These are phyloP conservation scores for Aricia artaxerxes DNA, from an alignment of 2,888 invertebrate species.

Conservation along the genomic window DNA sequence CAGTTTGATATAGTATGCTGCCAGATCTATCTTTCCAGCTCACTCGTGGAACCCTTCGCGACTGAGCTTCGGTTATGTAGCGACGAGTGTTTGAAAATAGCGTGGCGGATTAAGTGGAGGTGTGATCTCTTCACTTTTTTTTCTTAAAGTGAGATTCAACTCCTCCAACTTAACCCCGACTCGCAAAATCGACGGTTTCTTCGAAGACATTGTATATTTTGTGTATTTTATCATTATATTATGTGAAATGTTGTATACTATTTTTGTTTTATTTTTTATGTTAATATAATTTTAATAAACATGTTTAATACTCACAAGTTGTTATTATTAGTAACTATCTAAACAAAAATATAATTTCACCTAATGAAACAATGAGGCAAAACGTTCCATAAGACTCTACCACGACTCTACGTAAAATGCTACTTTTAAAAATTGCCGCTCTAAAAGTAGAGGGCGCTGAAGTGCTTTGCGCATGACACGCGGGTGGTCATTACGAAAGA, in stretches of 20 bases:
- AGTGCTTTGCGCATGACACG: conserved; percentile 37
- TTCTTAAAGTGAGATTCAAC: conserved; percentile 81
- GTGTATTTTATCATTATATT: neutral
- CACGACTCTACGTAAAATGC: neutral
- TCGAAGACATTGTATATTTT: conserved; percentile 38
- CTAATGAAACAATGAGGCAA: neutral
- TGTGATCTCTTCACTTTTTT: conserved; percentile 82
- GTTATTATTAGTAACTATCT: neutral
- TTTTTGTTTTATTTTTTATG: neutral
- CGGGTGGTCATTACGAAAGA: conserved; percentile 64
- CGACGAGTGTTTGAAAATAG: conserved; percentile 41
- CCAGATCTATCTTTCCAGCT: conserved; percentile 83
- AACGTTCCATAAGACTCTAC: conserved; percentile 7
- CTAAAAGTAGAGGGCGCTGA: conserved; percentile 28
- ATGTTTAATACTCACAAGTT: neutral
- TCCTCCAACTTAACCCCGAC: conserved; percentile 81
- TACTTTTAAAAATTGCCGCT: conserved; percentile 31
- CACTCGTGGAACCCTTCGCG: conserved; percentile 66
- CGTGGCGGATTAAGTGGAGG: conserved; percentile 79
- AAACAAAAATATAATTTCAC: conserved; percentile 9
- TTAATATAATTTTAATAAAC: neutral
- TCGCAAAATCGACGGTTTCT: conserved; percentile 53
- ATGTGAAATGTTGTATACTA: neutral
- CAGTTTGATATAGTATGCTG: conserved; percentile 71
- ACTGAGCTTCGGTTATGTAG: conserved; percentile 31